These are phyloP conservation scores for Murina feae DNA, from an alignment of 2,113 vertebrate genomes.

Conservation along the genomic window DNA sequence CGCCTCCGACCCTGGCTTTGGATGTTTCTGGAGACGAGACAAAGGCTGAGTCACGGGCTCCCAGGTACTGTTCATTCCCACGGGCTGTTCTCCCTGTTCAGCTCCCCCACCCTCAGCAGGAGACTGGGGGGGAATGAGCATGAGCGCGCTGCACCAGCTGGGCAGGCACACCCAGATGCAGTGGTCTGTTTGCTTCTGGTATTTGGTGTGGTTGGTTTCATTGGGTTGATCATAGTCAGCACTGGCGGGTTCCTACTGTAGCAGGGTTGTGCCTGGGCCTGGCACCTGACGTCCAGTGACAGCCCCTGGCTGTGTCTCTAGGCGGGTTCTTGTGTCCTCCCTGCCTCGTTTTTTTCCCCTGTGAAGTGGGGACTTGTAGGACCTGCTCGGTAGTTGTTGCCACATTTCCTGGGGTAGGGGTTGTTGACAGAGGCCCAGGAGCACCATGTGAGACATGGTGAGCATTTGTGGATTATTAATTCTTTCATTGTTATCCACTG, in stretches of 20 bases:
- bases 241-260: neutral
- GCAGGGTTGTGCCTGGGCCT: neutral
- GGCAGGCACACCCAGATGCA: neutral
- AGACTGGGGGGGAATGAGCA: neutral
- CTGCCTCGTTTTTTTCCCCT: neutral
- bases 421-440: neutral
- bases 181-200: neutral
- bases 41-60: constrained; percentile 14
- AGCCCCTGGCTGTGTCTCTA: neutral
- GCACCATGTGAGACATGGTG: rapidly evolving
- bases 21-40: constrained; percentile 8
- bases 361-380: neutral
- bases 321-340: neutral
- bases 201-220: neutral
- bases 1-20: neutral
- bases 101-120: neutral
- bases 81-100: neutral
- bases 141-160: neutral
- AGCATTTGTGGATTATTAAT: neutral
- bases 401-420: neutral
- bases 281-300: neutral
- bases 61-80: constrained; percentile 67
- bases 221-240: neutral
- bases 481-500: neutral
- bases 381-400: rapidly evolving